These are phyloP conservation scores for Siphlonurus alternatus DNA, from an alignment of 2,888 invertebrate genomes.

Conservation along the genomic window DNA sequence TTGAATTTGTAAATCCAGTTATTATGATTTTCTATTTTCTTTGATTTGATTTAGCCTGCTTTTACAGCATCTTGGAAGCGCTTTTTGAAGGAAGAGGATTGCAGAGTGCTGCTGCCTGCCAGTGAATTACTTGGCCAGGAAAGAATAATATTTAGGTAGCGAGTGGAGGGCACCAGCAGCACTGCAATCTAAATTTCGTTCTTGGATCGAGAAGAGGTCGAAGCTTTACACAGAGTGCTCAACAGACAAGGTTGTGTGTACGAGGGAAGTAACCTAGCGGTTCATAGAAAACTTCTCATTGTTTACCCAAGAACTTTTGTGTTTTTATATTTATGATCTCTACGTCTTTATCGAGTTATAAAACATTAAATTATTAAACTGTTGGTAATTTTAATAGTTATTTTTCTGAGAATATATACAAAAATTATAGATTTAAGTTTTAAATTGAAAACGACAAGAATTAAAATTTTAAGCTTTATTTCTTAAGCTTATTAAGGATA, in stretches of 20 bases:
- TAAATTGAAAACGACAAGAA: no score
- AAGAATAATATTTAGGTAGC: constrained; percentile 1
- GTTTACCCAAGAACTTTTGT: no score
- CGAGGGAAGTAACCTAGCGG: not conserved
- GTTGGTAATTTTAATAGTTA: no score
- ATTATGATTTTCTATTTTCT: not conserved
- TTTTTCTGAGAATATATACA: no score
- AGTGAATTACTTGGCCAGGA: not conserved
- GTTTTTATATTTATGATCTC: no score
- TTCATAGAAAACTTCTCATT: no score
- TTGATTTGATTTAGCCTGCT: not conserved
- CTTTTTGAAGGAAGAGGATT: not conserved
- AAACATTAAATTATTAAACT: no score
- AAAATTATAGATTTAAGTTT: no score
- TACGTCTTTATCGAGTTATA: no score
- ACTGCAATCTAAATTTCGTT: constrained; percentile 1
- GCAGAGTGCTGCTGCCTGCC: not conserved
- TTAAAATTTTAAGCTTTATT: no score
- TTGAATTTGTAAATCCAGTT: not conserved
- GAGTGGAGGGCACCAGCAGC: not conserved
- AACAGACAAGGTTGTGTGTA: not conserved
- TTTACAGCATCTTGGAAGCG: not conserved
- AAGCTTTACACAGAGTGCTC: not conserved
- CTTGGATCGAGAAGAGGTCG: not conserved
- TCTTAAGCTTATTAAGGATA: no score